Evolutionary conservation across 2,797 vertebrate species (phyloP), one percentile per base, ranked within the genome.

Genomic region (Hydrophis major): DNA sequence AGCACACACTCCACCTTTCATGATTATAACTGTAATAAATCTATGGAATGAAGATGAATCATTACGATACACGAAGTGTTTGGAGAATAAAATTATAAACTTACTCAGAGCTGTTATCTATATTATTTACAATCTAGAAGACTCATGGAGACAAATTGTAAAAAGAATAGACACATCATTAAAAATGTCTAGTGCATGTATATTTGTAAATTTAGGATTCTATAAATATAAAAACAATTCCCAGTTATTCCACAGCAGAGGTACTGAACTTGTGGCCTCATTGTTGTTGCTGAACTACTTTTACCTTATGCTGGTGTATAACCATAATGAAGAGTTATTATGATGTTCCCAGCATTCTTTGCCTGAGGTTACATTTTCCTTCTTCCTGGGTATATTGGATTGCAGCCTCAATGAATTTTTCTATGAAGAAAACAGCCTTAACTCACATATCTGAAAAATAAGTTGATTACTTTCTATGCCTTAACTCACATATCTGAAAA

Each of bases 111-210:
- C 10, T 53, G 4, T 56, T 47, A 93, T 11, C 89, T 95, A 53
- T 91, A 89, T 93, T 91, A 60, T 90, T 88, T 90, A 55, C 61
- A 78, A 87, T 78, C 32, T 91, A 53, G 87, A 93, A 61, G 91
- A 88, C 12, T 55, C 61, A 93, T 66, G 3, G 90, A 61, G 56
- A 13, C 95, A 94, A 50, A 92, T 20, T 86, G 53, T 60, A 88
- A 89, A 93, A 59, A 63, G 91, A 88, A 13, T 0, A 88, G 61
- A 16, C 63, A 42, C 14, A 22, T 74, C 69, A 78, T 83, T 83
- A 83, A 42, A 83, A 83, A 83, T 83, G 74, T 56, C 53, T 32
- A 56, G 20, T 56, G 4, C 28, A 47, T 87, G 94, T 60, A 56
- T 94, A 0, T 53, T 78, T 83, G 89, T 11, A 88, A 57, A 3